Evolutionary conservation across 2,888 invertebrate genomes (phyloP), one percentile per base, ranked within the genome.

Genomic region (Dinocampus coccinellae): DNA sequence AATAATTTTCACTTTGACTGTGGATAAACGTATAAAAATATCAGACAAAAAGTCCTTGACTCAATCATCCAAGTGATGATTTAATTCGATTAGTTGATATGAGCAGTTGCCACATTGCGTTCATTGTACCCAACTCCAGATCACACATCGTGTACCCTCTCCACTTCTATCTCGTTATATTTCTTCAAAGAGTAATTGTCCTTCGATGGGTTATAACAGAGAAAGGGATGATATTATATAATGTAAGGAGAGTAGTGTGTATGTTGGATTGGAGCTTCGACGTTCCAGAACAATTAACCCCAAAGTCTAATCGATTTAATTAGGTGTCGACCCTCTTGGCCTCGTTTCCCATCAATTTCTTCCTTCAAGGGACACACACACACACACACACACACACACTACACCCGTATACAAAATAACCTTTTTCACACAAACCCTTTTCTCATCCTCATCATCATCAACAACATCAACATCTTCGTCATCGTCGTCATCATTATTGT

Each of bases 251-350:
- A 60, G 20, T n/a, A n/a, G n/a, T n/a, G n/a, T n/a, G n/a, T n/a
- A n/a, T n/a, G n/a, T n/a, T n/a, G 34, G 29, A 16, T 34, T 11
- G 39, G 58, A 76, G 47, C 47, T 47, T 73, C 80, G 79, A 73
- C 80, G 78, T 85, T 85, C 84, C 83, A 83, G 82, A 84, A 84
- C 83, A 82, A 84, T 85, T 82, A 85, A 83, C 82, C 80, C 82
- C 80, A 85, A 84, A 84, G 83, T 84, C 82, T 82, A 84, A 85
- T 85, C 81, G 82, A 81, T 84, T 83, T 82, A 81, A 85, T 84
- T 82, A 84, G 79, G 81, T 80, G 81, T 80, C 81, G 73, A 69
- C 76, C 77, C 24, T n/a, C 70, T 74, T 24, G 73, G 76, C 75
- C 76, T 79, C 73, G 77, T 78, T 76, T 74, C 16, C 80, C 79